phyloP scores from a whole-genome alignment of 2,888 invertebrate genomes.

The Galerucella pusilla region DNA sequence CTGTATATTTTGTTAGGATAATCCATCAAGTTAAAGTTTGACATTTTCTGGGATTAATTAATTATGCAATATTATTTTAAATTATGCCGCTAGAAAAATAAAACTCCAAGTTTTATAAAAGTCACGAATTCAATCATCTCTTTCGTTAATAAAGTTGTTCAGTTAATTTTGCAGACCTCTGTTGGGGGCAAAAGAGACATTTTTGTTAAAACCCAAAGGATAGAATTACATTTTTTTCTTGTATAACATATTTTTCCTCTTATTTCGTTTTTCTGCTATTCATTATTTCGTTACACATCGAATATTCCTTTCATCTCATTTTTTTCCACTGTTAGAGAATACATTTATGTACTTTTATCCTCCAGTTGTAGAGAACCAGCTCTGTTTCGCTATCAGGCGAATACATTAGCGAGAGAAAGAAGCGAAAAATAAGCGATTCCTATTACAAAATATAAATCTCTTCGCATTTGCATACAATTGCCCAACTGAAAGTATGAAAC shows the following conservation, averaged over 20 bases:
- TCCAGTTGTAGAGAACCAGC: neutral
- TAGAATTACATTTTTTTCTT: too few relatives aligned
- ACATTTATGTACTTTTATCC: too few relatives aligned
- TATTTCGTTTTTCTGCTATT: neutral
- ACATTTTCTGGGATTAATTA: too few relatives aligned
- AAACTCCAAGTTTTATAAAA: conserved; percentile 21
- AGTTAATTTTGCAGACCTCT: too few relatives aligned
- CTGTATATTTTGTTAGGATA: too few relatives aligned
- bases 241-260: neutral
- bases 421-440: conserved; percentile 5
- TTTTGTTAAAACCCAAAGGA: neutral
- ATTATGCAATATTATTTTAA: conserved; percentile 10
- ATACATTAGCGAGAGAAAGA: conserved; percentile 8
- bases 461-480: conserved; percentile 1
- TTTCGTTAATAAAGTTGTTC: neutral
- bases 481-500: neutral
- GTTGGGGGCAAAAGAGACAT: neutral
- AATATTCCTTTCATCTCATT: too few relatives aligned
- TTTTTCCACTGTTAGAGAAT: too few relatives aligned
- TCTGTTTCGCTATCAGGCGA: conserved; percentile 1
- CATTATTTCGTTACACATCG: too few relatives aligned
- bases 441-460: neutral
- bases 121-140: conserved; percentile 25
- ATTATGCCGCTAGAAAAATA: conserved; percentile 3
- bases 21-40: too few relatives aligned